Evolutionary conservation across 2,888 invertebrate genomes (phyloP).

Genomic region (Oxycera nigricornis): DNA sequence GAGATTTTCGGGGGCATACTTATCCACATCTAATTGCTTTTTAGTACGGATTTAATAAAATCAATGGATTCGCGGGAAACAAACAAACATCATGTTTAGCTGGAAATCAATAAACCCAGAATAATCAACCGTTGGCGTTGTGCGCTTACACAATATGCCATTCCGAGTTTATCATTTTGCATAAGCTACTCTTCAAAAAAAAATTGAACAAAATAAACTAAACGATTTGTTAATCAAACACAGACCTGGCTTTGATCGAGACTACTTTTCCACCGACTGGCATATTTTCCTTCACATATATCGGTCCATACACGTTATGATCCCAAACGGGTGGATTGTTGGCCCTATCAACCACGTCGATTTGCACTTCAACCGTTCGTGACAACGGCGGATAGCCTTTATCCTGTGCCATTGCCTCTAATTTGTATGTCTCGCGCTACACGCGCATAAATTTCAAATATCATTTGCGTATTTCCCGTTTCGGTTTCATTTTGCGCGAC

Average conservation of each 20-base stretch:
- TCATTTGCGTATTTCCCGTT: neutral
- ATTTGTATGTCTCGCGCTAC: slow-evolving; percentile 95
- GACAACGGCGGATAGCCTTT: slow-evolving; percentile 95
- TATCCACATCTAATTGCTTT: no score
- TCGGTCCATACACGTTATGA: slow-evolving; percentile 94
- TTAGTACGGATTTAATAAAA: no score
- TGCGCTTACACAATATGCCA: no score
- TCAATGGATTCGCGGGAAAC: no score
- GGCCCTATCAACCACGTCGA: slow-evolving; percentile 97
- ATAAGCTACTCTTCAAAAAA: no score
- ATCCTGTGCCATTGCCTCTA: slow-evolving; percentile 98
- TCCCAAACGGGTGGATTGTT: slow-evolving; percentile 98
- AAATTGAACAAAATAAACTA: neutral
- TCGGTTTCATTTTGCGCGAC: neutral
- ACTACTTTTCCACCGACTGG: slow-evolving; percentile 97
- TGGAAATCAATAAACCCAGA: no score
- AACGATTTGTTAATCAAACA: slow-evolving; percentile 54
- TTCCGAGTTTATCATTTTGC: no score
- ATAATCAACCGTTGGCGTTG: no score
- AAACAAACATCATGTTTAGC: no score
- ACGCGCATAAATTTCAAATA: neutral
- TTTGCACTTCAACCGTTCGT: slow-evolving; percentile 96
- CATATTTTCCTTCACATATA: slow-evolving; percentile 97
- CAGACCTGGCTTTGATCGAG: slow-evolving; percentile 99
- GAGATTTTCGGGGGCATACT: no score